These are phyloP conservation scores for Cabera pusaria DNA, from an alignment of 2,888 invertebrate genomes.

Conservation along the genomic window DNA sequence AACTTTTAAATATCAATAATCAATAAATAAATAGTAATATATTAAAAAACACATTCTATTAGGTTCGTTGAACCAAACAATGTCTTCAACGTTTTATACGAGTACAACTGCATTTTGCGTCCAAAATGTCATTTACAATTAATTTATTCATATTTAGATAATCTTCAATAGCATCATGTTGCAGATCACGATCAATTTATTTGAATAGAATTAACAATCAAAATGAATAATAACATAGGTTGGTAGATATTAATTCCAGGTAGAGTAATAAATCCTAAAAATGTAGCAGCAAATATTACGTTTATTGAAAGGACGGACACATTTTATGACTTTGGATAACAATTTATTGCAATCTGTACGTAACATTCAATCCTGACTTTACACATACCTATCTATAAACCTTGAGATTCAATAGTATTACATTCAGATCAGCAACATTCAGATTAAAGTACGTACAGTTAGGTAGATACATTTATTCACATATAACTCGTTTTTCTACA, in stretches of 20 bases:
- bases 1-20: conserved; percentile 63
- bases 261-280: too few species aligned
- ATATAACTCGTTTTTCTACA: conserved; percentile 8
- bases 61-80: conserved; percentile 27
- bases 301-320: conserved; percentile 4
- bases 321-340: conserved; percentile 5
- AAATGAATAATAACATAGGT: too few species aligned
- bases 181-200: too few species aligned
- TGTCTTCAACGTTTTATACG: conserved; percentile 5
- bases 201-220: too few species aligned
- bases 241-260: too few species aligned
- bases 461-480: too few species aligned
- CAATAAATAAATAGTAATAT: conserved; percentile 79
- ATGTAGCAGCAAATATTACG: too few species aligned
- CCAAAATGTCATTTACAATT: conserved; percentile 1
- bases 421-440: conserved; percentile 4
- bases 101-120: conserved; percentile 11
- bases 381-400: background rate
- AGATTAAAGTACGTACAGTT: conserved; percentile 8
- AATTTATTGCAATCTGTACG: too few species aligned
- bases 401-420: conserved; percentile 5
- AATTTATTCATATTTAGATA: background rate
- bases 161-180: too few species aligned
- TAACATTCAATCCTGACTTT: background rate
- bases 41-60: conserved; percentile 56